A percentile compares a stretch with the other conserved stretches of the same genome.
These are phyloP conservation scores for Sarcophaga subvicina DNA, from an alignment of 2,888 invertebrate genomes.

Conservation along the genomic window DNA sequence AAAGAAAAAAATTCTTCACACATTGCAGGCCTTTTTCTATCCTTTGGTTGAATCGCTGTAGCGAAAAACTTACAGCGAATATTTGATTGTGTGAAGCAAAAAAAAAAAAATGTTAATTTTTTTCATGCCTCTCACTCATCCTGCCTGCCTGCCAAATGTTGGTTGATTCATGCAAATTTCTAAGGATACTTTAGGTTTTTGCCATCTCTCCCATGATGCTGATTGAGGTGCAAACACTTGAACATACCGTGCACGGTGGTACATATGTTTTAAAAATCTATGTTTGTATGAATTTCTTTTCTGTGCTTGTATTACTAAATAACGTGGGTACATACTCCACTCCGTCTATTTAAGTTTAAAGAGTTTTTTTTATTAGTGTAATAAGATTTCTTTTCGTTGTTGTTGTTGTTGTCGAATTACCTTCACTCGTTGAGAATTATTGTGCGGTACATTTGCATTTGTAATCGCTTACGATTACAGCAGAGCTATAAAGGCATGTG, in stretches of 20 bases:
- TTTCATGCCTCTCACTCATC: neutral
- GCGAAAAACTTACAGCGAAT: conserved; percentile 10
- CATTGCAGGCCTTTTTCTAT: neutral
- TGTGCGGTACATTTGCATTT: neutral
- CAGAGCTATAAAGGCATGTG: conserved; percentile 20
- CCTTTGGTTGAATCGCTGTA: neutral
- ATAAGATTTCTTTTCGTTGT: conserved; percentile 22
- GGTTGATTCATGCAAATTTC: conserved; percentile 38
- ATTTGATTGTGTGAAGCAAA: conserved; percentile 43
- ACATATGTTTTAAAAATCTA: conserved; percentile 46
- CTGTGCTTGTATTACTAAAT: neutral
- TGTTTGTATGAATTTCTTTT: conserved; percentile 30
- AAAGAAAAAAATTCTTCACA: conserved; percentile 22
- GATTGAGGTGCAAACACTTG: conserved; percentile 24
- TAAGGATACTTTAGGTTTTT: conserved; percentile 1
- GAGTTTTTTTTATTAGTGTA: conserved; percentile 52
- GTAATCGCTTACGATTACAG: conserved; percentile 14
- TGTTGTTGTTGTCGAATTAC: conserved; percentile 3
- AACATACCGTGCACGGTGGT: conserved; percentile 36
- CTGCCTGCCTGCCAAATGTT: neutral
- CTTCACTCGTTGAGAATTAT: conserved; percentile 11
- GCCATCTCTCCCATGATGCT: neutral
- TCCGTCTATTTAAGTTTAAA: neutral
- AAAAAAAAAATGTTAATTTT: conserved; percentile 46
- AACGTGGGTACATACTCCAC: neutral